Base-by-base conservation (phyloP, 2,888 invertebrate species). In the Auanema freiburgensis region DNA sequence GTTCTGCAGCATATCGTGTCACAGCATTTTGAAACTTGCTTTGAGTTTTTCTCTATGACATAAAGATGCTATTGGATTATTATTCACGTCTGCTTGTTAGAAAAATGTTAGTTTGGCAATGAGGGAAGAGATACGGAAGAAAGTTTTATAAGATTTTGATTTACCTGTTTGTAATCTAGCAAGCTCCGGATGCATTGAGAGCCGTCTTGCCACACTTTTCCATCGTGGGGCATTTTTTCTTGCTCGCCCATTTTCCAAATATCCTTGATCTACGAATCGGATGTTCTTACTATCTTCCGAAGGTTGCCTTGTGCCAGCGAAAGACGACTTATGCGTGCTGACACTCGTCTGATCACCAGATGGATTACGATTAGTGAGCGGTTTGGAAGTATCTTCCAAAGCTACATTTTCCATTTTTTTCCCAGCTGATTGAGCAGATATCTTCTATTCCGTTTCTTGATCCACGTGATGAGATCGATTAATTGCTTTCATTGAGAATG, bases 251-350 rank as follows among this genome's bases (percentile, higher is more conserved):
- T 49, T 24, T 46, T 46, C 46, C 21, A 46, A 21, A 5, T 54
- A 59, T 40, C 65, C 50, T 25, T 67, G 59, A 4, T 59, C 44
- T 12, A 52, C 63, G 58, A 76, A 76, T 3, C 76, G 65, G 11
- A 76, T 72, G 46, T 71, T 74, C 33, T 65, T 63, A 57, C 73
- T 74, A 23, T 76, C 76, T 49, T 76, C 74, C 0, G 76, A 76
- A 8, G 68, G 61, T 41, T 74, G 74, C 41, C 76, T 60, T 4
- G 66, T 67, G 4, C 65, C 69, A 62, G 62, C 49, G 63, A 69
- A 62, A n/a, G 62, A 62, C 8, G 57, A 57, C 41, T 62, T 62
- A 41, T 56, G 62, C 1, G 62, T 62, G 16, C 57, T 57, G 40
- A 62, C 41, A 25, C 62, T 62, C 50, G 57, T 54, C 50, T 62